A percentile compares a stretch with the other conserved stretches of the same genome.
These are phyloP conservation scores for Alloscopus bannaensis DNA, from an alignment of 2,888 invertebrate species.

Conservation along the genomic window DNA sequence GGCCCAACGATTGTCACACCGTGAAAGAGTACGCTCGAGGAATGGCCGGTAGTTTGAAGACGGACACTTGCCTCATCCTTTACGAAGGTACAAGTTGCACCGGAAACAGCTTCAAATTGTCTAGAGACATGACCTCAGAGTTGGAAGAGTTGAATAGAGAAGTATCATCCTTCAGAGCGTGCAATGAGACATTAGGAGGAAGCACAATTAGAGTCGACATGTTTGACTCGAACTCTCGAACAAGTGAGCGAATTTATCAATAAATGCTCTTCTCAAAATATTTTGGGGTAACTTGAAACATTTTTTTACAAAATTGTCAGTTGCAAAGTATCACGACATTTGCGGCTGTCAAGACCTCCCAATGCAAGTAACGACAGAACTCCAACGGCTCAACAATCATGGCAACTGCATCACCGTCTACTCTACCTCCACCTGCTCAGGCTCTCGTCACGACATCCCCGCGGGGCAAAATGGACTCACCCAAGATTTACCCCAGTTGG, in stretches of 20 bases:
- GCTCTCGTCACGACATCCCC: neutral
- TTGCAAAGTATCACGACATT: conserved; percentile 1
- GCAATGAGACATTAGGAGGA: neutral
- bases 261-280: too few species aligned
- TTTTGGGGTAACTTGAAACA: too few species aligned
- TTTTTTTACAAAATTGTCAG: too few species aligned
- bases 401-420: conserved; percentile 7
- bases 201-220: neutral
- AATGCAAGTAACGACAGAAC: neutral
- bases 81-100: neutral
- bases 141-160: neutral
- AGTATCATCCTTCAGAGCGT: neutral
- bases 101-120: neutral
- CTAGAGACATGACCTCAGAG: neutral
- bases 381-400: neutral
- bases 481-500: neutral
- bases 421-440: neutral
- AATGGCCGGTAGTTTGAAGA: neutral
- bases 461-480: neutral
- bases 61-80: neutral
- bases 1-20: neutral
- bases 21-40: neutral
- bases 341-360: conserved; percentile 14
- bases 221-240: neutral
- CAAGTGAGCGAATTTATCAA: too few species aligned